phyloP scores from a whole-genome alignment of 1,140 invertebrate species.

The Contarinia nasturtii region DNA sequence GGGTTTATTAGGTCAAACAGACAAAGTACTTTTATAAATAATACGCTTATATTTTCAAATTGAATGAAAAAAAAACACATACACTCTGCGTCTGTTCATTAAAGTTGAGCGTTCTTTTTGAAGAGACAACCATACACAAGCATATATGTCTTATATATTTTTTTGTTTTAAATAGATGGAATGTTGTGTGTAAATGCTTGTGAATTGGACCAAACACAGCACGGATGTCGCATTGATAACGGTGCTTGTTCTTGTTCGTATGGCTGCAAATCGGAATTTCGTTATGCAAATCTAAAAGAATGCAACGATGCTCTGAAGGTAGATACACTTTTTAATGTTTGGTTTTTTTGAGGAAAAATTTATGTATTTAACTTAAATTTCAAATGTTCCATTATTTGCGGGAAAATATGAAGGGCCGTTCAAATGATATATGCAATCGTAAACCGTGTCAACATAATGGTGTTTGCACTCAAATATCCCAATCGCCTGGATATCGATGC shows the following conservation, averaged over 20 bases:
- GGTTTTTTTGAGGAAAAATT: background rate
- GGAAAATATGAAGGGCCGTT: slow-evolving; percentile 26
- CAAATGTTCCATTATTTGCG: background rate
- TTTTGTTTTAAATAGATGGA: too few relatives aligned
- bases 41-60: too few relatives aligned
- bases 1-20: too few relatives aligned
- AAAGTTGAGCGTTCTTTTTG: too few relatives aligned
- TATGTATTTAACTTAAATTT: background rate
- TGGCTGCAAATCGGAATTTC: slow-evolving; percentile 31
- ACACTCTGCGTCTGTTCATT: too few relatives aligned
- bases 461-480: slow-evolving; percentile 44
- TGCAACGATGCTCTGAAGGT: slow-evolving; percentile 32
- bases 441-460: slow-evolving; percentile 42
- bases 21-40: too few relatives aligned
- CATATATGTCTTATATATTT: too few relatives aligned
- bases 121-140: too few relatives aligned
- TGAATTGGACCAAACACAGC: slow-evolving; percentile 25
- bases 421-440: slow-evolving; percentile 35
- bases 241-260: slow-evolving; percentile 28
- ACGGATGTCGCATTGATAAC: slow-evolving; percentile 33
- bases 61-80: too few relatives aligned
- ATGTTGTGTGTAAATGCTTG: background rate
- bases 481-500: slow-evolving; percentile 44
- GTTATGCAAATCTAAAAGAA: slow-evolving; percentile 25
- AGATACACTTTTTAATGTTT: slow-evolving; percentile 2